These are phyloP conservation scores for Sipha flava DNA, from an alignment of 1,140 invertebrate species.

Conservation along the genomic window DNA sequence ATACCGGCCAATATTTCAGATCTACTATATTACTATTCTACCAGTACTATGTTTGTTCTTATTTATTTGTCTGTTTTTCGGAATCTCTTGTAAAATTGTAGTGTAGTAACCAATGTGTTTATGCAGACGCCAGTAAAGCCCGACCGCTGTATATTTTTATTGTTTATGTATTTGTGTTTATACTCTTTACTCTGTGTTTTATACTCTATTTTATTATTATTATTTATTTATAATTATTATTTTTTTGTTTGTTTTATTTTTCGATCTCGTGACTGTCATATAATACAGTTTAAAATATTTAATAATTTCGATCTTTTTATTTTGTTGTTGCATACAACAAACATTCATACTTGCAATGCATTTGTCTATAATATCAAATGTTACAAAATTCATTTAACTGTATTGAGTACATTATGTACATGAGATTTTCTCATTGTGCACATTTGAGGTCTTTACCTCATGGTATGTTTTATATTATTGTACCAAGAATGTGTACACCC, in stretches of 20 bases:
- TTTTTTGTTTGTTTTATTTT: slow-evolving; percentile 20
- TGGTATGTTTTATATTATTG: no score
- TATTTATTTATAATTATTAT: not conserved
- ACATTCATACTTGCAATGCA: no score
- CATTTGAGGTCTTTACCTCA: no score
- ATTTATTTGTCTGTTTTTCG: not conserved
- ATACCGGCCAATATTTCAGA: not conserved
- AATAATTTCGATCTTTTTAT: not conserved
- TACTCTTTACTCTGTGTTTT: not conserved
- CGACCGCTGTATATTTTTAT: not conserved
- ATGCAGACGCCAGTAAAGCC: not conserved
- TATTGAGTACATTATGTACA: no score
- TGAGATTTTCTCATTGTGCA: no score
- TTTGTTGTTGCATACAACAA: not conserved
- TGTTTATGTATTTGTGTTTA: slow-evolving; percentile 11
- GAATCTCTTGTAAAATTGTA: not conserved
- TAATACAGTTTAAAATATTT: slow-evolving; percentile 16
- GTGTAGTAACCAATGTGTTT: not conserved
- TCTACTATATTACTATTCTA: not conserved
- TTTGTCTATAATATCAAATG: no score
- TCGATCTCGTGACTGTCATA: slow-evolving; percentile 15
- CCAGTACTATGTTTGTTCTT: not conserved
- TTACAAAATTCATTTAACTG: no score
- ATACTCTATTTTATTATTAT: not conserved
- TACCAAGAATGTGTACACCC: no score